A percentile compares a stretch with the other conserved stretches of the same genome.
These are phyloP conservation scores for Phainopepla nitens DNA, from an alignment of 2,113 vertebrate species.

Conservation along the genomic window DNA sequence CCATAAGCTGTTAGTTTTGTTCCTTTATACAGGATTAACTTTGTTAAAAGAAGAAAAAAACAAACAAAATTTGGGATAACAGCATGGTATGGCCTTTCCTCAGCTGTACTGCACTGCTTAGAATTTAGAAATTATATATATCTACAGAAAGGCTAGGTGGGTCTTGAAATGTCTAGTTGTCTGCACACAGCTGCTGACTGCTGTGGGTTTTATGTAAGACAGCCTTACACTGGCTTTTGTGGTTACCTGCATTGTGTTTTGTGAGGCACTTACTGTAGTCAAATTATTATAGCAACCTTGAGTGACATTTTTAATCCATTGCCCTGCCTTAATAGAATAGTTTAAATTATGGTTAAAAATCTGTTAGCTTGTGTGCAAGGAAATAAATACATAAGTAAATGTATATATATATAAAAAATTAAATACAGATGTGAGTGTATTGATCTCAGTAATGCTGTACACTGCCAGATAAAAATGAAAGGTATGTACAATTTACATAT, in stretches of 20 bases:
- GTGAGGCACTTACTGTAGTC: not conserved
- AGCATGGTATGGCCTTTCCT: not conserved
- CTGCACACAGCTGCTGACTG: not conserved
- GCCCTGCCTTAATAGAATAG: not conserved
- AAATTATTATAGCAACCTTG: not conserved
- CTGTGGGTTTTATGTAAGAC: not conserved
- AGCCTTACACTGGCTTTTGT: not conserved
- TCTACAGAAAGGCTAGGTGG: not conserved
- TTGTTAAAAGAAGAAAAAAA: not conserved
- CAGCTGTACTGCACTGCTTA: not conserved
- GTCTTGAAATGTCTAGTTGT: not conserved
- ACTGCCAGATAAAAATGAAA: not conserved
- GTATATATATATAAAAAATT: not conserved
- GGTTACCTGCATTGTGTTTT: not conserved
- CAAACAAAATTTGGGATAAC: not conserved
- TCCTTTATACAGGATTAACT: slow-evolving; percentile 9
- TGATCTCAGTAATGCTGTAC: not conserved
- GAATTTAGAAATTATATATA: not conserved
- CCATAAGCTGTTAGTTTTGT: slow-evolving; percentile 19
- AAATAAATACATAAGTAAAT: not conserved
- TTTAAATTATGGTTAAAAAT: not conserved
- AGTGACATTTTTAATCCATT: not conserved
- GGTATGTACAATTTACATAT: accelerated
- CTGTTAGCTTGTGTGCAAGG: not conserved
- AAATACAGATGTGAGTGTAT: not conserved